These are phyloP conservation scores for Mirza zaza DNA, from an alignment of 2,113 vertebrate genomes.

Conservation along the genomic window DNA sequence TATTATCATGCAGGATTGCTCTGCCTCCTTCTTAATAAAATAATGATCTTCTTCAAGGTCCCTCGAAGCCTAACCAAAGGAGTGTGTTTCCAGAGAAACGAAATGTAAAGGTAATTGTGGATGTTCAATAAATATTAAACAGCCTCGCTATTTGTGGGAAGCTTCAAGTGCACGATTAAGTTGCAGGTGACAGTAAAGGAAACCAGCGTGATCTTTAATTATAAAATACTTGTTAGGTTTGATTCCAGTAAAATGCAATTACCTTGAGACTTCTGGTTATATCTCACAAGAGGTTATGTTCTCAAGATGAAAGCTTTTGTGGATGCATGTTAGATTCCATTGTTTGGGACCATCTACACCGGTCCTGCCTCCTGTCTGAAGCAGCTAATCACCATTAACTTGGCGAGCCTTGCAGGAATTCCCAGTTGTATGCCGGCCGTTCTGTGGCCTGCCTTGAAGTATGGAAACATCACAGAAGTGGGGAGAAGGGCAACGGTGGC, in stretches of 20 bases:
- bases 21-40: slow-evolving; percentile 62
- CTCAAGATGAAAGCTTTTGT: slow-evolving; percentile 67
- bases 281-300: slow-evolving; percentile 64
- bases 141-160: slow-evolving; percentile 67
- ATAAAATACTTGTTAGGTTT: slow-evolving; percentile 79
- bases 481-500: slow-evolving; percentile 40
- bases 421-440: slow-evolving; percentile 58
- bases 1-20: background rate
- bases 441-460: slow-evolving; percentile 67
- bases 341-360: slow-evolving; percentile 43
- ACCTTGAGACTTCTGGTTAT: slow-evolving; percentile 70
- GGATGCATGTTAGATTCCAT: slow-evolving; percentile 33
- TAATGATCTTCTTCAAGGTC: slow-evolving; percentile 57
- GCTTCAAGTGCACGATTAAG: slow-evolving; percentile 75
- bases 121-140: slow-evolving; percentile 79
- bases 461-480: slow-evolving; percentile 71
- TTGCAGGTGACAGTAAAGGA: slow-evolving; percentile 73
- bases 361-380: background rate
- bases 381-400: slow-evolving; percentile 53
- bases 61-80: slow-evolving; percentile 54
- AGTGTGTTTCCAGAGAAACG: slow-evolving; percentile 62
- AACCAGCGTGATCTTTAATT: slow-evolving; percentile 80
- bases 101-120: slow-evolving; percentile 71
- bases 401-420: slow-evolving; percentile 47
- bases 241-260: slow-evolving; percentile 78